A percentile compares a stretch with the other conserved stretches of the same genome.
These are phyloP conservation scores for Entomobrya proxima DNA, from an alignment of 2,888 invertebrate genomes.

Conservation along the genomic window DNA sequence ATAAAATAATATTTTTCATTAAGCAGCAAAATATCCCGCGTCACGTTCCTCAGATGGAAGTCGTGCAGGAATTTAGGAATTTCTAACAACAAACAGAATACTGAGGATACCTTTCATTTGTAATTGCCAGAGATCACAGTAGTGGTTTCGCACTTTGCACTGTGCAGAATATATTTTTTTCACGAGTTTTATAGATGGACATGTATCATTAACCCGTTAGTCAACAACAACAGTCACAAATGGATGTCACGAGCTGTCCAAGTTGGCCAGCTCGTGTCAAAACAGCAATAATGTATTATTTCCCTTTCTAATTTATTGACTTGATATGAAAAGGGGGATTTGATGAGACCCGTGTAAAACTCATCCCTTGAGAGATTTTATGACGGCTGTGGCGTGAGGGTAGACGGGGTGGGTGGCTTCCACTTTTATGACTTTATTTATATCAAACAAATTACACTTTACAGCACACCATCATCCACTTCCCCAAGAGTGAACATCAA, in stretches of 20 bases:
- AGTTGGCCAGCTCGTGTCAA: slow-evolving; percentile 53
- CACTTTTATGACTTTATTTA: slow-evolving; percentile 54
- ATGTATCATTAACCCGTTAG: no score
- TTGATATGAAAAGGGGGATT: neutral
- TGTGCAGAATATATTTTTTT: no score
- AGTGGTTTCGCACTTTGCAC: no score
- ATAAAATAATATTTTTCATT: slow-evolving; percentile 73
- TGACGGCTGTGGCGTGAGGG: slow-evolving; percentile 7
- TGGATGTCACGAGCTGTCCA: neutral
- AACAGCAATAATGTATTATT: slow-evolving; percentile 62
- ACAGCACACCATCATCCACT: neutral
- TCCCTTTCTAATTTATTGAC: slow-evolving; percentile 62
- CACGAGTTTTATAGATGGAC: no score
- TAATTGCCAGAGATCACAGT: no score
- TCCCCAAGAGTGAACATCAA: neutral
- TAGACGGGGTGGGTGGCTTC: slow-evolving; percentile 43
- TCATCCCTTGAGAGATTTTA: slow-evolving; percentile 27
- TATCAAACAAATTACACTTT: slow-evolving; percentile 31
- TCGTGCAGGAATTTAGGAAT: slow-evolving; percentile 62
- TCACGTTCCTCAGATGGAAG: slow-evolving; percentile 65
- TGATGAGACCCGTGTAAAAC: neutral
- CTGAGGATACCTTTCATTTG: no score
- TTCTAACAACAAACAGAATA: neutral
- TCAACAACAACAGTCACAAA: neutral
- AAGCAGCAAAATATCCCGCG: slow-evolving; percentile 68